Evolutionary conservation across 2,797 vertebrate genomes (phyloP), one percentile per base, ranked within the genome.

Genomic region (Sternarchorhynchus goeldii): DNA sequence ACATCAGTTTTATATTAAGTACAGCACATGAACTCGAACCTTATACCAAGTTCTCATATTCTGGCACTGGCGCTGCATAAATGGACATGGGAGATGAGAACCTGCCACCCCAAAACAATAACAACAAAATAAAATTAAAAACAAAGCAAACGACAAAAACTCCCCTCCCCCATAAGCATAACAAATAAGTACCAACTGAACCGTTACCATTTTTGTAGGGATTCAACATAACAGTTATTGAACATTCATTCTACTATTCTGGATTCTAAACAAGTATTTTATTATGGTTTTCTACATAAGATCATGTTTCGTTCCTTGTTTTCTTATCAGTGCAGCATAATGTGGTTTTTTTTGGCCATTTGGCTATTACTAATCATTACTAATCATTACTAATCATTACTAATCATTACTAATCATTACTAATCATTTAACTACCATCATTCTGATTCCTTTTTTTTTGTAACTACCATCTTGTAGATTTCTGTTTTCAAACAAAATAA

Each of bases 301-400:
- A 45, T 68, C 29, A 50, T 68, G 65, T 67, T 45, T 53, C 2
- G 10, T 65, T 39, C 17, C 65, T 56, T 20, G n/a, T 36, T 66
- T 58, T 41, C 59, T 62, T 53, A 18, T 25, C 25, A 25, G 25
- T 25, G 25, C 25, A 25, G 25, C 25, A 25, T 25, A 25, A 25
- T 25, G 25, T 25, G 25, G 0, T 0, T 25, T 25, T 25, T 1
- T 25, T 25, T 25, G 25, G 25, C 25, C 25, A 25, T 25, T 25
- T 25, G 25, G 25, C 25, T 25, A 25, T 25, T 25, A 25, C 25
- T 25, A 25, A 25, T 25, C 25, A 25, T 25, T 25, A n/a, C n/a
- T n/a, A n/a, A 25, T 25, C 25, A 14, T 50, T 50, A 50, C 45
- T 50, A 14, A 50, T 50, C 45, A 50, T 50, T 50, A 25, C 25